Evolutionary conservation across 2,888 invertebrate species (phyloP).

Genomic region (Eupithecia tripunctaria): DNA sequence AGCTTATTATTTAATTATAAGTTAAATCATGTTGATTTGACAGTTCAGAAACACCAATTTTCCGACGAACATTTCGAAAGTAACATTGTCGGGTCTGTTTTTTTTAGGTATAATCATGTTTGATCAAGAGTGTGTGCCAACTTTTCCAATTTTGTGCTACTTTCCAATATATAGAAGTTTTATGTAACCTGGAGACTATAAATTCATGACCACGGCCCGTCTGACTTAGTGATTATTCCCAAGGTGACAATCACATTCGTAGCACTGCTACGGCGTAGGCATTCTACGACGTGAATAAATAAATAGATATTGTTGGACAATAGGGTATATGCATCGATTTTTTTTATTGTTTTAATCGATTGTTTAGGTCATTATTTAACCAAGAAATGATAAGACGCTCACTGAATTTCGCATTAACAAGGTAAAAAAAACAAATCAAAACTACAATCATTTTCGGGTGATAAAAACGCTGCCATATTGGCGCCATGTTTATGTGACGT

Average conservation of each 20-base stretch:
- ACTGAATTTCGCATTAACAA: too few species aligned
- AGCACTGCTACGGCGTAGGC: slow-evolving; percentile 15
- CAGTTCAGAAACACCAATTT: neutral
- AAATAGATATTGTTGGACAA: too few species aligned
- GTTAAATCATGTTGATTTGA: neutral
- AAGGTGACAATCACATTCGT: slow-evolving; percentile 20
- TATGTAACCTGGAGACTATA: neutral
- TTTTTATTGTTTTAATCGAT: too few species aligned
- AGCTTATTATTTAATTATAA: too few species aligned
- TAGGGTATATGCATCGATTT: too few species aligned
- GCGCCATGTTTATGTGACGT: too few species aligned
- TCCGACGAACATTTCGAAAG: neutral
- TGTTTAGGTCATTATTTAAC: too few species aligned
- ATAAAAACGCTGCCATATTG: too few species aligned
- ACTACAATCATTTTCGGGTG: too few species aligned
- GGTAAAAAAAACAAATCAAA: too few species aligned
- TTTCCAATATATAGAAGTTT: neutral
- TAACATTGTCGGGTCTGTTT: neutral
- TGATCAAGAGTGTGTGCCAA: neutral
- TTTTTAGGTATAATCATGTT: too few species aligned
- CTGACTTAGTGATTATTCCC: slow-evolving; percentile 14
- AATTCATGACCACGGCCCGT: slow-evolving; percentile 16
- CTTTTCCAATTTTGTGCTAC: neutral
- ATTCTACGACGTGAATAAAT: slow-evolving; percentile 24
- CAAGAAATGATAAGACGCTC: too few species aligned